Conservation (phyloP, 1,140 invertebrate genomes). For the Leptinotarsa undecemlineata region DNA sequence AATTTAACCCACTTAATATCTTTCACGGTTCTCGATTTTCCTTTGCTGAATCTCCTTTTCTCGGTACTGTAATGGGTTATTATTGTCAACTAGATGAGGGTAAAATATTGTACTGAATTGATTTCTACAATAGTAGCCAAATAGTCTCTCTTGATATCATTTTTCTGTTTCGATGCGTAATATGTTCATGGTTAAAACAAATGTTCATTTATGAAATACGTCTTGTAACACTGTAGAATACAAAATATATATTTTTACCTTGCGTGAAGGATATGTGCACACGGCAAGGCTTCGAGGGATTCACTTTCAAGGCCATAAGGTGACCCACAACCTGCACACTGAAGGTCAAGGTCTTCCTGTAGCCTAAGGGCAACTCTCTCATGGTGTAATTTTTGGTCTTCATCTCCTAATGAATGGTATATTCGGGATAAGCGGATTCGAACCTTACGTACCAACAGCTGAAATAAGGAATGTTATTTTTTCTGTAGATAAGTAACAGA, state of each 20-base stretch:
- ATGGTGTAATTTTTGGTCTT: slow-evolving; percentile 75
- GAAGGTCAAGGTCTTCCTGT: slow-evolving; percentile 73
- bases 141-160: too few relatives aligned
- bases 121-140: too few relatives aligned
- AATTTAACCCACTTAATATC: too few relatives aligned
- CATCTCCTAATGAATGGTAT: slow-evolving; percentile 78
- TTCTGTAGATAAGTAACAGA: neutral
- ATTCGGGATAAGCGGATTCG: slow-evolving; percentile 75
- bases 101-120: too few relatives aligned
- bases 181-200: too few relatives aligned
- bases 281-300: slow-evolving; percentile 77
- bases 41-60: too few relatives aligned
- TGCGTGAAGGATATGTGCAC: slow-evolving; percentile 82
- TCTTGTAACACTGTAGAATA: too few relatives aligned
- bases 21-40: too few relatives aligned
- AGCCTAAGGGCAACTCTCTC: slow-evolving; percentile 70
- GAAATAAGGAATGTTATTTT: slow-evolving; percentile 38
- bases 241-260: slow-evolving; percentile 60
- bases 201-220: neutral
- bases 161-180: too few relatives aligned
- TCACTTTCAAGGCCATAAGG: slow-evolving; percentile 75
- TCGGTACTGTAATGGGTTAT: too few relatives aligned
- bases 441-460: slow-evolving; percentile 78
- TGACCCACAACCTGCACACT: slow-evolving; percentile 76
- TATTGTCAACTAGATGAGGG: too few relatives aligned